These are phyloP conservation scores for Poeciliopsis paucimaculata DNA, from an alignment of 2,797 vertebrate genomes.

Conservation along the genomic window DNA sequence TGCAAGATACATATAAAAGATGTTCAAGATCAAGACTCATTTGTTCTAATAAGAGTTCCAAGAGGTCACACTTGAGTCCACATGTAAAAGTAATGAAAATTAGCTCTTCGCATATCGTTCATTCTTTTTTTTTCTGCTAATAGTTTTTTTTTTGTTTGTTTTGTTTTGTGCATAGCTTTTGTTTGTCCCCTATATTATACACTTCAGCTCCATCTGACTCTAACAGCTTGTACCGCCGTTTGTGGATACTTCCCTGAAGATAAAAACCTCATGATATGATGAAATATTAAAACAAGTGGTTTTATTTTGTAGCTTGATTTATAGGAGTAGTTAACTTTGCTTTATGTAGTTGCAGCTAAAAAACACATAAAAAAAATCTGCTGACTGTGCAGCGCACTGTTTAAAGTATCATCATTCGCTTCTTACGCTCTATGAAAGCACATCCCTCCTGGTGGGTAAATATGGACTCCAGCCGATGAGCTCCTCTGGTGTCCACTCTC, in stretches of 20 bases:
- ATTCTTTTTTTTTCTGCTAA: slow-evolving; percentile 6
- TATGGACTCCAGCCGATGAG: slow-evolving; percentile 49
- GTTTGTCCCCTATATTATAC: background rate
- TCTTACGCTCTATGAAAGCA: slow-evolving; percentile 46
- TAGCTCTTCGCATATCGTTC: background rate
- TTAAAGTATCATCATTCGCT: slow-evolving; percentile 51
- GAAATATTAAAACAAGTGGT: slow-evolving; percentile 55
- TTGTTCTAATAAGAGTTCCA: slow-evolving; percentile 4
- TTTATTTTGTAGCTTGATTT: slow-evolving; percentile 57
- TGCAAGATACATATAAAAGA: background rate
- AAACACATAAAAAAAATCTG: slow-evolving; percentile 44
- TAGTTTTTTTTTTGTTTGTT: too few relatives aligned
- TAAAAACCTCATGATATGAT: slow-evolving; percentile 44
- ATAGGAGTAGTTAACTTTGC: slow-evolving; percentile 48
- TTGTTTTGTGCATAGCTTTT: background rate
- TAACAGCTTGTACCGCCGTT: slow-evolving; percentile 19
- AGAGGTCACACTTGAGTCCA: slow-evolving; percentile 9
- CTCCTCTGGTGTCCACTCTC: slow-evolving; percentile 34
- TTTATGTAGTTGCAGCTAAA: slow-evolving; percentile 49
- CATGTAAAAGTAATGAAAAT: slow-evolving; percentile 5
- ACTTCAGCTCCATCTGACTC: slow-evolving; percentile 9
- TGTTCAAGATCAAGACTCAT: background rate
- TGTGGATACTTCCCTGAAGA: slow-evolving; percentile 14
- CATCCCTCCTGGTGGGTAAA: slow-evolving; percentile 60
- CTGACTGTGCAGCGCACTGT: slow-evolving; percentile 52